Evolutionary conservation across 2,797 vertebrate species (phyloP).

Genomic region (Dromococcyx pavoninus): DNA sequence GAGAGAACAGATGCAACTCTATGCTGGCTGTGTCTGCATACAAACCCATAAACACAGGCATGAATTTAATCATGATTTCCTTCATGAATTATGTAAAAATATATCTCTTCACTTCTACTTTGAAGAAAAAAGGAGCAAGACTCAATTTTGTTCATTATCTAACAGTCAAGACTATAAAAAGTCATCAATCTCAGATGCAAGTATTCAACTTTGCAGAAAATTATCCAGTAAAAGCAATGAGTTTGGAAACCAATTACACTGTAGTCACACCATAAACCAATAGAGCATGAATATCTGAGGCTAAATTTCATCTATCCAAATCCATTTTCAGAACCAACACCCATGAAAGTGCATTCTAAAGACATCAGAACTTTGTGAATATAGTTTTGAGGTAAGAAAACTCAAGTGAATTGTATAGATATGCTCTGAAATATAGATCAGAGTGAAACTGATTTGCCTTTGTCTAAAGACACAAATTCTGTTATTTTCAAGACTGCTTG

Average conservation of each 20-base stretch:
- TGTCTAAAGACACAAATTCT: background rate
- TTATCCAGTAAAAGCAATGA: background rate
- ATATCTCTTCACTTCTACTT: background rate
- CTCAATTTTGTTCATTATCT: background rate
- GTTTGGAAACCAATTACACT: background rate
- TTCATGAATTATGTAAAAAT: background rate
- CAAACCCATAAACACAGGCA: background rate
- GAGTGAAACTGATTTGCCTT: background rate
- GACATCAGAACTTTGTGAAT: background rate
- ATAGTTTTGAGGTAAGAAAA: background rate
- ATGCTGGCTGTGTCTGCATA: background rate
- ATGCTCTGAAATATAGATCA: background rate
- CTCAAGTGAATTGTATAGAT: background rate
- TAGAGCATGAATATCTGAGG: background rate
- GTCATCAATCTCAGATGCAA: background rate
- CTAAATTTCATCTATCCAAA: background rate
- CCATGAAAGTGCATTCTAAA: background rate
- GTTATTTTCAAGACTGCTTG: background rate
- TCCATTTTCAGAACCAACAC: background rate
- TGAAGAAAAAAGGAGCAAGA: background rate
- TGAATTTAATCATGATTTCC: background rate
- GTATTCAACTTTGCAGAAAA: conserved; percentile 16
- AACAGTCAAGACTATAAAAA: background rate
- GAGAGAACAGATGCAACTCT: background rate
- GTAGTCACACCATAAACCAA: background rate